Evolutionary conservation across 1,140 invertebrate genomes (phyloP), one percentile per base, ranked within the genome.

Genomic region (Holcopasites calliopsidis): DNA sequence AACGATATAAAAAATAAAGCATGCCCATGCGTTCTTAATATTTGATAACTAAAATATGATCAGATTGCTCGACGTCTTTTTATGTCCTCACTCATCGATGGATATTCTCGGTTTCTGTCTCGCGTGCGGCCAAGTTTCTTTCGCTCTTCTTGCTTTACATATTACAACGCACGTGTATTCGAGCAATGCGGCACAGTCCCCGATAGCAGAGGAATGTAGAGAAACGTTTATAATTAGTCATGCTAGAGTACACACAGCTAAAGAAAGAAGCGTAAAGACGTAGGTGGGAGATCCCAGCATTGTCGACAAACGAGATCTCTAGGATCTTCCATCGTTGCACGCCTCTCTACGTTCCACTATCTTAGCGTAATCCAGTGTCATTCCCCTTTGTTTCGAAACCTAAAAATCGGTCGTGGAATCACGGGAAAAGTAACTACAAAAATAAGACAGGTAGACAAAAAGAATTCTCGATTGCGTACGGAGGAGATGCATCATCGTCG

Each of bases 221-320:
- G 52, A 42, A 40, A 68, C 65, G 47, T 38, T 76, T 58, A 54
- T 47, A 81, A 83, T 83, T 83, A 79, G 76, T 82, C 81, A 79
- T 38, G 70, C 60, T 35, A 68, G 40, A 26, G 38, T 76, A n/a
- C n/a, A 57, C 55, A 70, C 54, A 50, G 54, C 38, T 62, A 26
- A 31, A 42, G 60, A 69, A 50, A 44, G 72, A 42, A 35, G 55
- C 61, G 64, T 26, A 31, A 44, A 8, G n/a, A 64, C 69, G 40
- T 31, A 40, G 55, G 38, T 44, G 40, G 28, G 57, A 73, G 62
- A 80, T 77, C 52, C 26, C 49, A 13, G 38, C 38, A 44, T 42
- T 28, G 69, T 58, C 54, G 64, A 57, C 5, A 26, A 49, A 47
- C 26, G 64, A 54, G 74, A 70, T 75, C 60, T 58, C 11, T 10